Evolutionary conservation across 1,140 invertebrate species (phyloP).

Genomic region (Euglossa dilemma): DNA sequence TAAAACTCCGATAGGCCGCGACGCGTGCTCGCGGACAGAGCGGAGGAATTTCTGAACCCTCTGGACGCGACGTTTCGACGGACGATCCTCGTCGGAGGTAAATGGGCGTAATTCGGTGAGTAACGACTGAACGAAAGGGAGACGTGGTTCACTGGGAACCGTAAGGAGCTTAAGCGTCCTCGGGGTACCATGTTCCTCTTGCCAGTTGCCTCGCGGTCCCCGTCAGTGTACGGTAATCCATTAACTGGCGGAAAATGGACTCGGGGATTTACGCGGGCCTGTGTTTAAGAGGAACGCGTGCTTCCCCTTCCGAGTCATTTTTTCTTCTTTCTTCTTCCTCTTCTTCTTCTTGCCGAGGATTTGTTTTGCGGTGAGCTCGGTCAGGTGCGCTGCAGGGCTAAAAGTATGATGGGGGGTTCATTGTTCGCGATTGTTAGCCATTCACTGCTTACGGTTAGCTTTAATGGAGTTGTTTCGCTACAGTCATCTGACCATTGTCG

Average conservation of each 20-base stretch:
- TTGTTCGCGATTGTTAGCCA: too few relatives aligned
- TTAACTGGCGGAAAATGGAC: conserved; percentile 22
- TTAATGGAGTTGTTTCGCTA: too few relatives aligned
- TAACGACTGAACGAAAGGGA: conserved; percentile 22
- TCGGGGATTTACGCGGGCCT: neutral
- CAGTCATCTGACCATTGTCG: too few relatives aligned
- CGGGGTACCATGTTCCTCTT: neutral
- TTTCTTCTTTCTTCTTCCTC: neutral
- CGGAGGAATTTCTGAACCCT: conserved; percentile 13
- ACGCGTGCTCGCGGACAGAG: neutral
- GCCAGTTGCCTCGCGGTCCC: too few relatives aligned
- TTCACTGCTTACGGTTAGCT: too few relatives aligned
- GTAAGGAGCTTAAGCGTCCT: conserved; percentile 33
- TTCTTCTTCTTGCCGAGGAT: too few relatives aligned
- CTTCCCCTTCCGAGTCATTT: neutral
- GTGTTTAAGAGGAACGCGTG: neutral
- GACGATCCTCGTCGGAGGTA: neutral
- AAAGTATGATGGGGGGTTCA: too few relatives aligned
- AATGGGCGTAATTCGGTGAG: conserved; percentile 53
- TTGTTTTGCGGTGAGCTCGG: neutral
- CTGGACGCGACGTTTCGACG: neutral
- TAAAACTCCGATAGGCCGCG: neutral
- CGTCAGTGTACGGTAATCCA: neutral
- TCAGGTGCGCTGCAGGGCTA: neutral
- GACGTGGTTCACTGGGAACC: neutral